Percentiles rank a stretch among this genome's conserved stretches.
phyloP scores from a whole-genome alignment of 2,888 invertebrate species.

The Pelosia muscerda region DNA sequence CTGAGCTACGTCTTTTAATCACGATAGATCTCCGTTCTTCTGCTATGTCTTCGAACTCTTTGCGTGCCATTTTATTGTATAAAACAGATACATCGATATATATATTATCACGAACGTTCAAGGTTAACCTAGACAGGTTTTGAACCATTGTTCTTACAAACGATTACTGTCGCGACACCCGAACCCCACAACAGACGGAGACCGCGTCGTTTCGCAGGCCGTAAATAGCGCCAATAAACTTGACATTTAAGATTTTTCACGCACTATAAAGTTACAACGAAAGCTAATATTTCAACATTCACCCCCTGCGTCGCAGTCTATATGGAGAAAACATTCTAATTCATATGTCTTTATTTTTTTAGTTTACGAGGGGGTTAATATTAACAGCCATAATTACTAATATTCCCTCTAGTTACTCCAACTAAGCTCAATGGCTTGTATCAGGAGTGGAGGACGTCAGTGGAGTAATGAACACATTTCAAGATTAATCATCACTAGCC shows the following conservation, averaged over 20 bases:
- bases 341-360: neutral
- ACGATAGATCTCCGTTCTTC: too few species aligned
- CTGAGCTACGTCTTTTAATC: too few species aligned
- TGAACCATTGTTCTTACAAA: neutral
- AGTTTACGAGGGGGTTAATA: too few species aligned
- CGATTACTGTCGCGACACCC: neutral
- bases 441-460: too few species aligned
- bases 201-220: neutral
- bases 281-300: neutral
- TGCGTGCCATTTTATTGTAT: neutral
- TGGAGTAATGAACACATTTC: too few species aligned
- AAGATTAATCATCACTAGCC: too few species aligned
- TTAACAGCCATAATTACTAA: too few species aligned
- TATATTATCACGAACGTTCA: neutral
- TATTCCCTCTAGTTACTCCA: too few species aligned
- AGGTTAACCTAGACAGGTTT: conserved; percentile 9
- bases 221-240: conserved; percentile 11
- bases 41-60: too few species aligned
- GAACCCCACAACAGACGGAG: conserved; percentile 5
- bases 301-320: neutral
- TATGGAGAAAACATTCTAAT: neutral
- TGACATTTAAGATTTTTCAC: conserved; percentile 14
- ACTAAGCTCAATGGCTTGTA: too few species aligned
- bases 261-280: conserved; percentile 21
- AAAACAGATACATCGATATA: neutral